These are phyloP conservation scores for Megaceryle torquata DNA, from an alignment of 2,113 vertebrate genomes.

Conservation along the genomic window DNA sequence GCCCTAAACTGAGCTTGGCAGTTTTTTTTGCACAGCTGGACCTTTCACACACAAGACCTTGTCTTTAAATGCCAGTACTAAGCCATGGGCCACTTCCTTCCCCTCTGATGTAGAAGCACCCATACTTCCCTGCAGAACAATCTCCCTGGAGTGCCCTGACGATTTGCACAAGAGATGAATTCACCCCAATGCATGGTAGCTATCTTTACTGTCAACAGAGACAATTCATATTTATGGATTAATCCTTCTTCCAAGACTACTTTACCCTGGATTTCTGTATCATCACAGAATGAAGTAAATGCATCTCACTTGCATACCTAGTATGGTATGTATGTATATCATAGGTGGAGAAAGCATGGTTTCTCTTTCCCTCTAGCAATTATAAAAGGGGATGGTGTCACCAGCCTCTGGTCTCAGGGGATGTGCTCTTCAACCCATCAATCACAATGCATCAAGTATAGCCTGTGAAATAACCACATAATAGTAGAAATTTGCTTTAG, in stretches of 20 bases:
- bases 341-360: background rate
- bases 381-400: background rate
- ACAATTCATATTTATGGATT: background rate
- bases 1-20: background rate
- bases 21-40: background rate
- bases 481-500: background rate
- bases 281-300: background rate
- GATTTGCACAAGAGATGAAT: background rate
- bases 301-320: background rate
- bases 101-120: background rate
- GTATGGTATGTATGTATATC: accelerated
- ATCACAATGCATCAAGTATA: background rate
- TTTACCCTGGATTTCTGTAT: background rate
- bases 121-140: background rate
- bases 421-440: background rate
- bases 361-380: background rate
- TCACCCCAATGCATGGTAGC: background rate
- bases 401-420: background rate
- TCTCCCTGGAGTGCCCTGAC: background rate
- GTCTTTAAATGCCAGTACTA: background rate
- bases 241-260: background rate
- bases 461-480: background rate
- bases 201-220: background rate
- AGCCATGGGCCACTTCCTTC: background rate
- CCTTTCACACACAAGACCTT: background rate